Conservation (phyloP, 2,113 vertebrate genomes). For the Thermophis baileyi region DNA sequence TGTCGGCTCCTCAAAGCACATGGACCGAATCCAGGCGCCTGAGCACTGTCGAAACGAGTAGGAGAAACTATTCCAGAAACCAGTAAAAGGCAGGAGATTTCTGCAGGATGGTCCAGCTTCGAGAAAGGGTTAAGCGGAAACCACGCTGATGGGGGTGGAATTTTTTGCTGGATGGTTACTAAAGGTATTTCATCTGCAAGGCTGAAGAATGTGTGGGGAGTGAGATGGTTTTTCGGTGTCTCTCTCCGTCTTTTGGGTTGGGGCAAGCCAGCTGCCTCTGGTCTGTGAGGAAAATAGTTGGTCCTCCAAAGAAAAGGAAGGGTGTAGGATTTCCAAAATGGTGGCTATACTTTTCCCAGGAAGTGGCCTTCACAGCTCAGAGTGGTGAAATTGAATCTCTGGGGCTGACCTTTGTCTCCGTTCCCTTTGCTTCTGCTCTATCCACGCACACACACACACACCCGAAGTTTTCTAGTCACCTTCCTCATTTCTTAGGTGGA, state of each 20-base stretch:
- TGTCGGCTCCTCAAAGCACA: slow-evolving; percentile 29
- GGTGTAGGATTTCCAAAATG: not conserved
- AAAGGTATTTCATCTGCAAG: slow-evolving; percentile 22
- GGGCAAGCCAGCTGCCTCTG: slow-evolving; percentile 1
- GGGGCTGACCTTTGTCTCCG: slow-evolving; percentile 40
- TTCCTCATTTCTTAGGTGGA: slow-evolving; percentile 22
- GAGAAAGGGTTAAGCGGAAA: slow-evolving; percentile 31
- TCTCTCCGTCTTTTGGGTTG: not conserved
- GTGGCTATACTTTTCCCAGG: slow-evolving; percentile 25
- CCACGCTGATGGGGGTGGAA: not conserved
- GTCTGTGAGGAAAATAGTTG: slow-evolving; percentile 20
- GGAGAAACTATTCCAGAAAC: slow-evolving; percentile 18
- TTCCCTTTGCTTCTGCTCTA: not conserved
- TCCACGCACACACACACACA: not conserved
- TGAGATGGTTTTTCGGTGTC: not conserved
- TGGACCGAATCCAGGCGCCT: slow-evolving; percentile 49
- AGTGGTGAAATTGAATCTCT: slow-evolving; percentile 33
- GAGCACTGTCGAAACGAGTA: slow-evolving; percentile 39
- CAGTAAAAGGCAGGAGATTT: slow-evolving; percentile 25
- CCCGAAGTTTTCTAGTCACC: slow-evolving; percentile 24
- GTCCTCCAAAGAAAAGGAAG: slow-evolving; percentile 29
- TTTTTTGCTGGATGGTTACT: slow-evolving; percentile 21
- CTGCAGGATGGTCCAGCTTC: slow-evolving; percentile 25
- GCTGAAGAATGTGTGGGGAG: not conserved
- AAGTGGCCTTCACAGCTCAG: slow-evolving; percentile 15